These are phyloP conservation scores for Chloroceryle inda DNA, from an alignment of 2,797 vertebrate genomes.

Conservation along the genomic window DNA sequence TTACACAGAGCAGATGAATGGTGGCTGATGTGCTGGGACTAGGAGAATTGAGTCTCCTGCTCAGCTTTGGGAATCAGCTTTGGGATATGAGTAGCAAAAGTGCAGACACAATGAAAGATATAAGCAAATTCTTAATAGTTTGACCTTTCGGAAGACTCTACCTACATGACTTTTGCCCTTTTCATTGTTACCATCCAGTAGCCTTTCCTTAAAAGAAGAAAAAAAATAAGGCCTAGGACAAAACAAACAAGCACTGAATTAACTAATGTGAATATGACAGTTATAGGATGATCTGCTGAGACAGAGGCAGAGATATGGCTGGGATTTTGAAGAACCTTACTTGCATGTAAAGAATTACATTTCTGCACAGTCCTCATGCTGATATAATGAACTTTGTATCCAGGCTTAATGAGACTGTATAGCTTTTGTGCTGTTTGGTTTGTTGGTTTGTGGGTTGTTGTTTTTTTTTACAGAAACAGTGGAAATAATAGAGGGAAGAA, in stretches of 20 bases:
- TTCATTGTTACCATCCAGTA: constrained; percentile 21
- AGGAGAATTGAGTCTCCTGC: neutral
- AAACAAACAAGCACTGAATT: neutral
- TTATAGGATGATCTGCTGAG: neutral
- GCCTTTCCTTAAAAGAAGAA: neutral
- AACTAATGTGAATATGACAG: constrained; percentile 22
- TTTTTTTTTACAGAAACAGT: neutral
- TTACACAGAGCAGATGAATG: neutral
- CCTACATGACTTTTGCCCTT: constrained; percentile 52
- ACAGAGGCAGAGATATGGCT: neutral
- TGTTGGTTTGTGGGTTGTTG: neutral
- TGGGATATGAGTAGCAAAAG: neutral
- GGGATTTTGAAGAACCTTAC: neutral
- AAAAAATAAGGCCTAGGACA: neutral
- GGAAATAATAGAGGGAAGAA: neutral
- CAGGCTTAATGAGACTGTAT: neutral
- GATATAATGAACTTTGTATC: neutral
- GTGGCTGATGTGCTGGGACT: accelerated
- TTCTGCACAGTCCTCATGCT: constrained; percentile 4
- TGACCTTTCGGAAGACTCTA: constrained; percentile 58
- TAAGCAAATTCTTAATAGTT: constrained; percentile 53
- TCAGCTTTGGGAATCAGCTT: neutral
- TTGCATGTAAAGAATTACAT: neutral
- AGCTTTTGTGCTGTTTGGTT: neutral
- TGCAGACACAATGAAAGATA: neutral